A percentile compares a stretch with the other conserved stretches of the same genome.
Conservation (phyloP, 2,113 vertebrate genomes). For the Ammodramus savannarum region DNA sequence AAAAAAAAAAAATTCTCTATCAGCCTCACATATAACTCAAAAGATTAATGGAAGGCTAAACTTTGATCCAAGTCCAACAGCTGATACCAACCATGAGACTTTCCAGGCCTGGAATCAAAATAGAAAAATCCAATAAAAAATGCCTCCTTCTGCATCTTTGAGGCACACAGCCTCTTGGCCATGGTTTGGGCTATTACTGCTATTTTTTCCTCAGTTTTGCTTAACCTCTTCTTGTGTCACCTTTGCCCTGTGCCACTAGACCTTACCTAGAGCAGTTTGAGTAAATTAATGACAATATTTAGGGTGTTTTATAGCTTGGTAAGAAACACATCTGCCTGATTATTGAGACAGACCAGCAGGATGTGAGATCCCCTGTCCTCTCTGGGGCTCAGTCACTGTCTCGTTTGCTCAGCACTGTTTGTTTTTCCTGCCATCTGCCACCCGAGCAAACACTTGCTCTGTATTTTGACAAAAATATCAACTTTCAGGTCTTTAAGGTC, state of each 20-base stretch:
- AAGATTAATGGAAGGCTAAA: conserved; percentile 57
- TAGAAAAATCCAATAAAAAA: not conserved
- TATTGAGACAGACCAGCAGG: not conserved
- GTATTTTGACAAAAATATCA: not conserved
- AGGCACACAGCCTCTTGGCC: not conserved
- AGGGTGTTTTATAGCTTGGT: not conserved
- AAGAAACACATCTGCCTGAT: not conserved
- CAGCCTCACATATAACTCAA: not conserved
- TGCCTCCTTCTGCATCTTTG: not conserved
- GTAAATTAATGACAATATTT: not conserved
- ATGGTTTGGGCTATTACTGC: not conserved
- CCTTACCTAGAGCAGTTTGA: not conserved
- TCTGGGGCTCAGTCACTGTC: not conserved
- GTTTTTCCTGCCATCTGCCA: not conserved
- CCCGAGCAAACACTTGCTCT: not conserved
- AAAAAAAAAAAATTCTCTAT: not conserved
- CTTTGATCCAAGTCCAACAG: conserved; percentile 56
- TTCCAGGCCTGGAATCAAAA: conserved; percentile 33
- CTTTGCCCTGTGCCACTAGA: not conserved
- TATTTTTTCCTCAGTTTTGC: not conserved
- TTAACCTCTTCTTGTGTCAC: not conserved
- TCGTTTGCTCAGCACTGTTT: not conserved
- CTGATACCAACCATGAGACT: conserved; percentile 48
- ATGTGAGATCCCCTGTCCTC: not conserved
- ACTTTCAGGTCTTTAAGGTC: not conserved